A percentile compares a stretch with the other conserved stretches of the same genome.
phyloP scores from a whole-genome alignment of 2,797 vertebrate genomes.

The Kryptopterus vitreolus region DNA sequence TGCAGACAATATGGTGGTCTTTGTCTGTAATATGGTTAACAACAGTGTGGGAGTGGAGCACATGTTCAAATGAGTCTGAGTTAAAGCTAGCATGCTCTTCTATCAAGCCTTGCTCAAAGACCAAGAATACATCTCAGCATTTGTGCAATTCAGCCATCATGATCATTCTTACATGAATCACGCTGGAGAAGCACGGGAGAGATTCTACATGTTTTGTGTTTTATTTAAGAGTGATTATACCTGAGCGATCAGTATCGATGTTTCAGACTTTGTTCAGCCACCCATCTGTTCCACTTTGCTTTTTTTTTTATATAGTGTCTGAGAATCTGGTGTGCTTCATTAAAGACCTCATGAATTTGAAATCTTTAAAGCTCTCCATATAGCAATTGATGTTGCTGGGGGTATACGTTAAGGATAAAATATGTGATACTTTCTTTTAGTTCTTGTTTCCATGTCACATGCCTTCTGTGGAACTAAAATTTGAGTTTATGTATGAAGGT shows the following conservation, averaged over 20 bases:
- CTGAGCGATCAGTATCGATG: constrained; percentile 21
- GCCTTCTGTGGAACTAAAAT: not conserved
- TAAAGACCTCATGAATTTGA: not conserved
- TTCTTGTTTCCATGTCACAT: not conserved
- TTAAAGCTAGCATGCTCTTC: constrained; percentile 5
- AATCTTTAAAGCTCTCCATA: not conserved
- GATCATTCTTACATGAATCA: constrained; percentile 15
- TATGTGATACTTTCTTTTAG: not conserved
- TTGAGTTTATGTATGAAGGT: not conserved
- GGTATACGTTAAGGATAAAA: not conserved
- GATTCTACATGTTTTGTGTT: constrained; percentile 19
- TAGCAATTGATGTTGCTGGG: not conserved
- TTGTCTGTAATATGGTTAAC: constrained; percentile 10
- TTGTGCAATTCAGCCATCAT: constrained; percentile 11
- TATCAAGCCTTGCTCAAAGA: constrained; percentile 23
- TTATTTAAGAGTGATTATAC: constrained; percentile 24
- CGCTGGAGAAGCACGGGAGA: not conserved
- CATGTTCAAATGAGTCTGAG: constrained; percentile 11
- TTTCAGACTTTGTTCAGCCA: constrained; percentile 8
- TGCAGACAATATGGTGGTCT: constrained; percentile 1
- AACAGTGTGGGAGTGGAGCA: constrained; percentile 14
- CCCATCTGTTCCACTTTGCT: not conserved
- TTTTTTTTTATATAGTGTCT: not conserved
- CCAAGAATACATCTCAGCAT: constrained; percentile 18
- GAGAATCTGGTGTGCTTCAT: not conserved